Conservation (phyloP, 2,797 vertebrate genomes). For the Alcedo quadribrachys region DNA sequence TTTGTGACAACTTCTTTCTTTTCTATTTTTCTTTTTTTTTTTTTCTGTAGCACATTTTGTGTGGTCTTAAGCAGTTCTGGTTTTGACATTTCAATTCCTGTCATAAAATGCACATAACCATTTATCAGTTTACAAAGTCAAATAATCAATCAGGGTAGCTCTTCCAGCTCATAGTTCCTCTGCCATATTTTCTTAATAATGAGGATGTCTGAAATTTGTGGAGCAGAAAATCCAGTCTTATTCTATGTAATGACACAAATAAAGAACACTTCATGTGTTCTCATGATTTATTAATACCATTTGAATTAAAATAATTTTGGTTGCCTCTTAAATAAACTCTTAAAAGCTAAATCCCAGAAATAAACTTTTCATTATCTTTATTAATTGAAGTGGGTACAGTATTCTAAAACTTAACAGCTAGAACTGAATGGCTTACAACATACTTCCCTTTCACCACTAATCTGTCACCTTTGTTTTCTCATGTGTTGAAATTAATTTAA, state of each 20-base stretch:
- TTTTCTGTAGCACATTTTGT: neutral
- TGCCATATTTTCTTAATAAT: conserved; percentile 56
- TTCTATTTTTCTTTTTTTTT: no score
- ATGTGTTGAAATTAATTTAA: conserved; percentile 8
- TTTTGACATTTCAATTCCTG: conserved; percentile 26
- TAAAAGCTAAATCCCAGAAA: neutral
- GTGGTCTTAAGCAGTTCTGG: neutral
- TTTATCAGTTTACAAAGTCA: conserved; percentile 25
- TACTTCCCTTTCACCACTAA: neutral
- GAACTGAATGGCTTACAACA: neutral
- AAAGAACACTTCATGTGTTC: neutral
- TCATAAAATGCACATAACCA: neutral
- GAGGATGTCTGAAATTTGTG: conserved; percentile 20
- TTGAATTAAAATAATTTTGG: conserved; percentile 8
- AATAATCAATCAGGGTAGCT: conserved; percentile 27
- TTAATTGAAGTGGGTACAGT: neutral
- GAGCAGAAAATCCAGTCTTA: conserved; percentile 46
- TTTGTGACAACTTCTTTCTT: neutral
- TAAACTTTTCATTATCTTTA: neutral
- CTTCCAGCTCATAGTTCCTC: neutral
- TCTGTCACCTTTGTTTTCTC: neutral
- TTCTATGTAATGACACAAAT: conserved; percentile 30
- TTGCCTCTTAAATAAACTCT: conserved; percentile 15
- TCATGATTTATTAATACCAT: conserved; percentile 56
- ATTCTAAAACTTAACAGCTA: neutral